A percentile compares a stretch with the other conserved stretches of the same genome.
These are phyloP conservation scores for Caenorhabditis sp. DNA, from an alignment of 2,888 invertebrate genomes.

Conservation along the genomic window DNA sequence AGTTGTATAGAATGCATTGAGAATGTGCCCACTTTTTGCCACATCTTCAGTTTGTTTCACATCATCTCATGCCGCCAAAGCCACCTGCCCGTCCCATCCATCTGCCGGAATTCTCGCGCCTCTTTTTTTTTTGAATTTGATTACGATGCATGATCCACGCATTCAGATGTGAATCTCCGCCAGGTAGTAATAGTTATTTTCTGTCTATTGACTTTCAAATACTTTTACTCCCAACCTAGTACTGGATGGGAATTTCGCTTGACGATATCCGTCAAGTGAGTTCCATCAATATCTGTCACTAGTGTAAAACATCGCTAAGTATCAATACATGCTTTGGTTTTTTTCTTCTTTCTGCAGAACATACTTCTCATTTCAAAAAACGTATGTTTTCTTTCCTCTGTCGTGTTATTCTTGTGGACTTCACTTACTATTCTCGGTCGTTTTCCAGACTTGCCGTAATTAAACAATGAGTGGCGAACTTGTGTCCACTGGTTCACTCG, in stretches of 20 bases:
- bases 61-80: slow-evolving; percentile 12
- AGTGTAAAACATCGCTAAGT: slow-evolving; percentile 61
- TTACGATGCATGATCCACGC: slow-evolving; percentile 18
- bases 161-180: slow-evolving; percentile 12
- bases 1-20: slow-evolving; percentile 61
- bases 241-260: slow-evolving; percentile 3
- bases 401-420: too few species aligned
- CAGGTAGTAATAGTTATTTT: not conserved
- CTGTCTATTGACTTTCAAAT: not conserved
- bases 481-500: slow-evolving; percentile 68
- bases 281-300: slow-evolving; percentile 57
- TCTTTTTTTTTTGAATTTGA: slow-evolving; percentile 50
- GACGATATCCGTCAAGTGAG: slow-evolving; percentile 33
- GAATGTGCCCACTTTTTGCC: slow-evolving; percentile 40
- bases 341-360: slow-evolving; percentile 18
- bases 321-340: slow-evolving; percentile 57
- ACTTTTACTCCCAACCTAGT: not conserved
- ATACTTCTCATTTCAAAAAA: slow-evolving; percentile 33
- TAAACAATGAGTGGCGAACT: slow-evolving; percentile 59
- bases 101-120: slow-evolving; percentile 48
- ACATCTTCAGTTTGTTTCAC: slow-evolving; percentile 19
- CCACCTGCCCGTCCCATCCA: slow-evolving; percentile 40
- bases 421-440: not conserved
- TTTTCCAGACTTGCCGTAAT: slow-evolving; percentile 48
- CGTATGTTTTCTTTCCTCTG: not conserved